Evolutionary conservation across 2,113 vertebrate species (phyloP), one percentile per base, ranked within the genome.

Genomic region (Eptesicus fuscus): DNA sequence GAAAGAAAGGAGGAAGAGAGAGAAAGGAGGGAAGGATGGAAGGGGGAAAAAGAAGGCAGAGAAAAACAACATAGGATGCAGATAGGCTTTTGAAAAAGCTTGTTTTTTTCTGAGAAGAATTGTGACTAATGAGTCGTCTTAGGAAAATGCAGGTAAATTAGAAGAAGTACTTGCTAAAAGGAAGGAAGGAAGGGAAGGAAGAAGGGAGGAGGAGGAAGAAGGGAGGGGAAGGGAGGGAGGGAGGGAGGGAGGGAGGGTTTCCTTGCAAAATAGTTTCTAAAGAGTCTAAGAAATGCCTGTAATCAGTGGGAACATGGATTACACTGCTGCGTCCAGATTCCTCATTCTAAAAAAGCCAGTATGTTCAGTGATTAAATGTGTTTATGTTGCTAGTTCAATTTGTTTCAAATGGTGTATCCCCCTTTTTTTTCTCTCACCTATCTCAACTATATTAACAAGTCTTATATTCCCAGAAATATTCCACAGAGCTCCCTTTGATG

Each of bases 321-420:
- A n/a, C 1, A 2, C 0, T 49, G 32, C 9, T 78, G 56, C 1
- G 18, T 65, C 92, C n/a, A 49, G 32, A 53, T 71, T 82, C 53
- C 77, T 94, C 56, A 53, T 93, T 85, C 51, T 88, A 88, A 49
- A 77, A 88, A 91, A 82, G 59, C 3, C 16, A 14, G 83, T 90
- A 70, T 89, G 63, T 93, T 86, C 84, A 94, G 37, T 67, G 53
- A 92, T 32, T 76, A 91, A 79, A 92, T n/a, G 5, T 83, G 63
- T 70, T 92, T 88, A 71, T 51, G 23, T 35, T 9, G 22, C 49
- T 82, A 74, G 18, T 83, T 84, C 22, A 37, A 88, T 35, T 76
- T 82, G 25, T 73, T 95, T 25, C 51, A 74, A 80, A 85, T 82
- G 32, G 80, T 23, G 16, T 22, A 77, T 76, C 12, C 61, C 42